Percentiles rank a stretch among this genome's conserved stretches.
phyloP scores from a whole-genome alignment of 2,888 invertebrate genomes.

The Leucoma salicis region DNA sequence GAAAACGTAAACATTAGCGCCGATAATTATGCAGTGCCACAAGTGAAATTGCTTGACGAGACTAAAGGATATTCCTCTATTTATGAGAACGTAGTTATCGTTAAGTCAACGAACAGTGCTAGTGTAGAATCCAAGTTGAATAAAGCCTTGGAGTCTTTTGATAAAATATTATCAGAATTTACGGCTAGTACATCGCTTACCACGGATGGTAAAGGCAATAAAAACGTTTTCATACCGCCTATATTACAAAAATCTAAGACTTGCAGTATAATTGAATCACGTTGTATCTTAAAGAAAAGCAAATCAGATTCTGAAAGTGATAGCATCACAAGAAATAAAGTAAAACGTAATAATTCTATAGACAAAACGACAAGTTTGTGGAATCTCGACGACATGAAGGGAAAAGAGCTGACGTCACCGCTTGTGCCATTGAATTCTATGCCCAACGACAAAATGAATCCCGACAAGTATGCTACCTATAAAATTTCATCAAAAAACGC shows the following conservation, averaged over 20 bases:
- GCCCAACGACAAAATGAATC: constrained; percentile 65
- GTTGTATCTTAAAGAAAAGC: constrained; percentile 84
- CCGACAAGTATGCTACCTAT: constrained; percentile 77
- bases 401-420: constrained; percentile 70
- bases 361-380: constrained; percentile 82
- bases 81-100: constrained; percentile 75
- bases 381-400: constrained; percentile 82
- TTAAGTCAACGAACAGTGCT: constrained; percentile 43
- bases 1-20: constrained; percentile 72
- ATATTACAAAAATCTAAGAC: constrained; percentile 87
- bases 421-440: constrained; percentile 60
- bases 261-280: constrained; percentile 86
- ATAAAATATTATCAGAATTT: constrained; percentile 74
- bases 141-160: constrained; percentile 76
- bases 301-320: constrained; percentile 71
- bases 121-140: constrained; percentile 63
- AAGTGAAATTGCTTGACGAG: constrained; percentile 59
- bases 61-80: constrained; percentile 72
- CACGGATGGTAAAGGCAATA: constrained; percentile 45
- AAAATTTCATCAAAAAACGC: constrained; percentile 72
- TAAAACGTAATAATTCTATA: constrained; percentile 71
- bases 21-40: constrained; percentile 43
- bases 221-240: constrained; percentile 66
- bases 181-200: constrained; percentile 53
- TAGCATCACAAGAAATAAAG: constrained; percentile 57